Evolutionary conservation across 1,140 invertebrate species (phyloP).

Genomic region (Euglossa dilemma): DNA sequence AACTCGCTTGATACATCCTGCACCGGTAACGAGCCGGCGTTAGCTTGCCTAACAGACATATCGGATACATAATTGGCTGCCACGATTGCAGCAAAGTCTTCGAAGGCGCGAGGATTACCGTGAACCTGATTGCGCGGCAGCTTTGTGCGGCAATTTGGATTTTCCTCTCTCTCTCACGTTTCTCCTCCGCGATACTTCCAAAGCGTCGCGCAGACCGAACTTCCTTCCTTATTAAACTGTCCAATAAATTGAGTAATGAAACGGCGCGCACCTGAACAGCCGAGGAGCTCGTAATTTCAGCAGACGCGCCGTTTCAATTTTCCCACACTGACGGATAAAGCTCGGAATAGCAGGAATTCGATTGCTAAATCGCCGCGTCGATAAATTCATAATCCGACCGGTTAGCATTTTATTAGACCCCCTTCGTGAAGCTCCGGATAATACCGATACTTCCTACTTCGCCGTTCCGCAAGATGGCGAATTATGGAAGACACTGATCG

Average conservation of each 20-base stretch:
- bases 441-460: too few species aligned
- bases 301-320: not conserved
- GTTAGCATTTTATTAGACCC: not conserved
- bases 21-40: constrained; percentile 5
- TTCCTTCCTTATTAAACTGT: constrained; percentile 30
- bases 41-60: constrained; percentile 10
- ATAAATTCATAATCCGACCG: too few species aligned
- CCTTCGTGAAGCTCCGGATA: too few species aligned
- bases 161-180: constrained; percentile 40
- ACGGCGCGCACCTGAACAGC: not conserved
- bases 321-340: not conserved
- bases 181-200: constrained; percentile 1
- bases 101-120: constrained; percentile 59
- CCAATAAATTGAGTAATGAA: constrained; percentile 40
- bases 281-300: not conserved
- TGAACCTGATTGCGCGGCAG: constrained; percentile 58
- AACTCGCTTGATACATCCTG: constrained; percentile 8
- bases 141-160: constrained; percentile 65
- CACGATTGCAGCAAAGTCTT: constrained; percentile 53
- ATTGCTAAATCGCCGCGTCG: not conserved
- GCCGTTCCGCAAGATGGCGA: too few species aligned
- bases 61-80: constrained; percentile 59
- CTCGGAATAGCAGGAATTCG: not conserved
- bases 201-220: not conserved
- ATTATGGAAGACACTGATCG: too few species aligned